A percentile compares a stretch with the other conserved stretches of the same genome.
Evolutionary conservation across 2,797 vertebrate genomes (phyloP).

Genomic region (Okamejei kenojei): DNA sequence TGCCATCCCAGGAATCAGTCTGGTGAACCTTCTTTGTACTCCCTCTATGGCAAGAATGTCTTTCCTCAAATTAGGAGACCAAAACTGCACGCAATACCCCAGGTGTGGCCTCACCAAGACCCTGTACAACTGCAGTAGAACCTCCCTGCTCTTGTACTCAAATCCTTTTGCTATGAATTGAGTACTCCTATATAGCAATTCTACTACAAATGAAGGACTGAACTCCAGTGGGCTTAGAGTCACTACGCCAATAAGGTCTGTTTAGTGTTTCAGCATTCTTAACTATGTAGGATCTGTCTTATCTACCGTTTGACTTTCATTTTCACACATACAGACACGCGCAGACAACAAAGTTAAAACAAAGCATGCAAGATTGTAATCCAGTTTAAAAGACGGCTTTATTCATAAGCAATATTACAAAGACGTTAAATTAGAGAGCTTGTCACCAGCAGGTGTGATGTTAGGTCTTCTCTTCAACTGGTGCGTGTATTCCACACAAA

Average conservation of each 20-base stretch:
- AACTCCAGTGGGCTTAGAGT: not conserved
- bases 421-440: conserved; percentile 13
- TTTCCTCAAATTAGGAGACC: too few species aligned
- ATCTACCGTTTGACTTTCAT: not conserved
- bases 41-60: too few species aligned
- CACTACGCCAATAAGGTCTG: not conserved
- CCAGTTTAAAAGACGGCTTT: conserved; percentile 7
- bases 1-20: too few species aligned
- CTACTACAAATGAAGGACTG: not conserved
- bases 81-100: too few species aligned
- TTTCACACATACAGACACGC: too few species aligned
- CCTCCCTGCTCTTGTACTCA: too few species aligned
- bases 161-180: too few species aligned
- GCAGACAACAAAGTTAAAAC: not conserved
- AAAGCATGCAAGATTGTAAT: not conserved
- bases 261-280: not conserved
- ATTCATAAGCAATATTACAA: conserved; percentile 21
- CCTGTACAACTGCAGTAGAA: too few species aligned
- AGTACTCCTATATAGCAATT: not conserved
- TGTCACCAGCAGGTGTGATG: not conserved
- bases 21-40: too few species aligned
- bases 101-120: too few species aligned
- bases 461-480: not conserved
- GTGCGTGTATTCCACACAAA: not conserved
- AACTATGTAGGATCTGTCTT: not conserved